Base-by-base conservation (phyloP, 2,888 invertebrate species). In the Conomelus anceps region DNA sequence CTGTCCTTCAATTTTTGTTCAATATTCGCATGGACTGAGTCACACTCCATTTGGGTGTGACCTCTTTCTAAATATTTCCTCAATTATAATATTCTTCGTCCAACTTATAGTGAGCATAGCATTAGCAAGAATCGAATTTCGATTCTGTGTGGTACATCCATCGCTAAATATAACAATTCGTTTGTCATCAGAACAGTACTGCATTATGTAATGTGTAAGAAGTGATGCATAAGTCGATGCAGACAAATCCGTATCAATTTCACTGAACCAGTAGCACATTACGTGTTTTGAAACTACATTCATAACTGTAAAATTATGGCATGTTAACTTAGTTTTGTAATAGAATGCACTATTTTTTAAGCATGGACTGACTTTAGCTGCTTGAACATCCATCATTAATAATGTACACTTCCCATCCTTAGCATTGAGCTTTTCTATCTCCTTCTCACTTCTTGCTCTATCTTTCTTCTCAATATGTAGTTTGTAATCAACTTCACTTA, bases 1-100 rank as follows among this genome's bases (percentile, higher is more conserved):
- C 91, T 92, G 86, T 92, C 91, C 91, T 92, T 92, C n/a, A 92
- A 41, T 84, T 92, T 92, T 89, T 92, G 91, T 34, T 92, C 92
- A 29, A 92, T 91, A 23, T 86, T 86, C 26, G 91, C 90, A 88
- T 92, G 92, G 34, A 92, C 92, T 0, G 90, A 90, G 89, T 92
- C 92, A 26, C 91, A 90, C 89, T 92, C 92, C 91, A 92, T 92
- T 90, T 92, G 92, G 7, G 92, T 92, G 89, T 92, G 92, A 0
- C 92, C 92, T 84, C 90, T 91, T 23, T 91, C 91, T 9, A 92
- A 88, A 89, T 91, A 92, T 88, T 92, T 92, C 89, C 22, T 90
- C 90, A 89, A 92, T 92, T 4, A 88, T 89, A 20, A 91, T 90
- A 20, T 91, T 90, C 22, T 85, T 89, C 88, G 88, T 63, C 7